Base-by-base conservation (phyloP, 2,113 vertebrate genomes). In the Gallinago media region DNA sequence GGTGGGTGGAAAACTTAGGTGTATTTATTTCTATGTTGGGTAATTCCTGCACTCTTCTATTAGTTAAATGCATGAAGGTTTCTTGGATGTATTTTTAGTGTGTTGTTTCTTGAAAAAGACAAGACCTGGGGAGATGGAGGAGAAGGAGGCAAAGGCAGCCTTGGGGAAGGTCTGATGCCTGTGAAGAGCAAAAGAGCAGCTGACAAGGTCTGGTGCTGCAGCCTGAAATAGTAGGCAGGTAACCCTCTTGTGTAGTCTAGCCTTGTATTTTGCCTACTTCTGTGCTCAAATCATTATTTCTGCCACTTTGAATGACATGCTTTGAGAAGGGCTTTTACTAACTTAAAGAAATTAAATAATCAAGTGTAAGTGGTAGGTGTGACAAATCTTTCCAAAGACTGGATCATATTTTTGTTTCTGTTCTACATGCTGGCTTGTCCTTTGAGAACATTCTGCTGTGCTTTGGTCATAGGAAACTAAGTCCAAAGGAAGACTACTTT, bases 251-350 rank as follows among this genome's bases (percentile, higher is more conserved):
- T 22, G 14, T 20, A 5, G 8, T 34, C 1, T n/a, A 56, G 21
- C 61, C 52, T 25, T 38, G 22, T 34, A 10, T 38, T 73, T 88
- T 40, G 8, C 58, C 21, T 52, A 0, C 36, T 66, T 21, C 31
- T 27, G 5, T 17, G 2, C 50, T 89, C 55, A n/a, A 6, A 7
- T 71, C 46, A 80, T 71, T 27, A 15, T 62, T 84, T 67, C 55
- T 62, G 0, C 23, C 1, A 0, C 56, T n/a, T 54, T 36, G 25
- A 63, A 13, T 68, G 34, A 7, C 4, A 0, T 22, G 25, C 13
- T 88, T 82, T 63, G 31, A 4, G 16, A 66, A 76, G n/a, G 42
- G 12, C 16, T 67, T 86, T 84, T 74, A 14, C 40, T 55, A 16
- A 18, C 68, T n/a, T 75, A 9, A 44, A 74, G 34, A 52, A 66